Conservation (phyloP, 2,888 invertebrate genomes). For the Criorhina ranunculi region DNA sequence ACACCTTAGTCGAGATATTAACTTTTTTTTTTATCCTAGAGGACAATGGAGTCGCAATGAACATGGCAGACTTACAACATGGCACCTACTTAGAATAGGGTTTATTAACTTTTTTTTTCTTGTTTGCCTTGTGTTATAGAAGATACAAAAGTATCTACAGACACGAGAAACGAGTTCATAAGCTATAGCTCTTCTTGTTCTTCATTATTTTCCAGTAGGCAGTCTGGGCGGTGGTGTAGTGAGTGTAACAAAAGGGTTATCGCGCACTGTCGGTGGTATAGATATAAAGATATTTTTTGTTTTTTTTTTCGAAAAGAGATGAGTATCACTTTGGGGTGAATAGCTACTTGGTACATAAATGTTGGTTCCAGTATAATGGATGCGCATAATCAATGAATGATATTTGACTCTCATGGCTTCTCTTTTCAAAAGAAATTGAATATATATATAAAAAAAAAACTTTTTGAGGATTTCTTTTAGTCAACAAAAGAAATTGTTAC, state of each 20-base stretch:
- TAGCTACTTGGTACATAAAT: constrained; percentile 53
- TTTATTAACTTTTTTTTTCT: constrained; percentile 52
- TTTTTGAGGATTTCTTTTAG: constrained; percentile 14
- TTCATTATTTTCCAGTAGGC: constrained; percentile 24
- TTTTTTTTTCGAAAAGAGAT: constrained; percentile 35
- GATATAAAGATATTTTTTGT: constrained; percentile 64
- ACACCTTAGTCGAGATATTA: constrained; percentile 64
- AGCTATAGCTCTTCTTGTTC: constrained; percentile 18
- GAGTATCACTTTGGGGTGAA: constrained; percentile 42
- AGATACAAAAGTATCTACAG: constrained; percentile 63
- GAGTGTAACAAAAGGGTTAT: constrained; percentile 55
- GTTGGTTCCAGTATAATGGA: constrained; percentile 46
- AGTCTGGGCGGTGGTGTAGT: constrained; percentile 21
- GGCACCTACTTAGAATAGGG: constrained; percentile 70
- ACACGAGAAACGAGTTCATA: constrained; percentile 50
- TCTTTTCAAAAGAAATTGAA: not conserved
- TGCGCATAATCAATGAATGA: constrained; percentile 66
- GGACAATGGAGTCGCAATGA: constrained; percentile 67
- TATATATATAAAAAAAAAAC: not conserved
- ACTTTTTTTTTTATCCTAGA: constrained; percentile 43
- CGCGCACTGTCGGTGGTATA: constrained; percentile 55
- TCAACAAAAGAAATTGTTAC: constrained; percentile 20
- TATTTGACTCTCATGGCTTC: constrained; percentile 35
- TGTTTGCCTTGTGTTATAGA: constrained; percentile 6
- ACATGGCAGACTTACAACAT: constrained; percentile 61